A percentile compares a stretch with the other conserved stretches of the same genome.
phyloP scores from a whole-genome alignment of 2,113 vertebrate genomes.

The Seriola rivoliana region DNA sequence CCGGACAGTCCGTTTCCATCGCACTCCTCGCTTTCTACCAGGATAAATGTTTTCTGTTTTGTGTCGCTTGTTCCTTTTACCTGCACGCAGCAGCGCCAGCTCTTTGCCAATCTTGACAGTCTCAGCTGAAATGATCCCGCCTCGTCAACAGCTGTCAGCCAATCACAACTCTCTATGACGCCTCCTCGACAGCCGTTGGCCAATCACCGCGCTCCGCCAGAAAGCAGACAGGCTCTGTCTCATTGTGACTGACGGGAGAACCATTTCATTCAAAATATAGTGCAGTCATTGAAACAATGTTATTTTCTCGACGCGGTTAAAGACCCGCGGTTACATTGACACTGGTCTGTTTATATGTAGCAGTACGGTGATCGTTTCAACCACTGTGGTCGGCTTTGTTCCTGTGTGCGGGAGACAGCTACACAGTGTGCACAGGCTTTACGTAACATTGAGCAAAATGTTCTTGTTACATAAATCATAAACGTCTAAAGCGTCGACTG shows the following conservation, averaged over 20 bases:
- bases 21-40: slow-evolving; percentile 23
- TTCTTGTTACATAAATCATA: slow-evolving; percentile 69
- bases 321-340: neutral
- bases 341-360: too few species aligned
- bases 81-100: slow-evolving; percentile 80
- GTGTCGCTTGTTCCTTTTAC: slow-evolving; percentile 77
- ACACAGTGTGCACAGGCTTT: slow-evolving; percentile 28
- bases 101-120: slow-evolving; percentile 84
- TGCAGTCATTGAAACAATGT: slow-evolving; percentile 53
- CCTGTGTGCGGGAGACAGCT: neutral
- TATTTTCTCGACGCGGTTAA: slow-evolving; percentile 33
- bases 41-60: slow-evolving; percentile 65
- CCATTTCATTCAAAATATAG: slow-evolving; percentile 80
- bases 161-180: slow-evolving; percentile 31
- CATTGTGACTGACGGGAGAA: slow-evolving; percentile 75
- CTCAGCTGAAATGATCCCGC: slow-evolving; percentile 69
- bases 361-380: neutral
- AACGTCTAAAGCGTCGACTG: slow-evolving; percentile 19
- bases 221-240: slow-evolving; percentile 63
- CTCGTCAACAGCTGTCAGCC: slow-evolving; percentile 43
- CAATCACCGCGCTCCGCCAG: slow-evolving; percentile 52
- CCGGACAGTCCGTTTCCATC: slow-evolving; percentile 48
- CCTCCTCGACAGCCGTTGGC: slow-evolving; percentile 33
- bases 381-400: neutral
- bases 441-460: slow-evolving; percentile 61